Percentiles rank a stretch among this genome's conserved stretches.
Evolutionary conservation across 2,113 vertebrate species (phyloP).

Genomic region (Corvus hawaiiensis): DNA sequence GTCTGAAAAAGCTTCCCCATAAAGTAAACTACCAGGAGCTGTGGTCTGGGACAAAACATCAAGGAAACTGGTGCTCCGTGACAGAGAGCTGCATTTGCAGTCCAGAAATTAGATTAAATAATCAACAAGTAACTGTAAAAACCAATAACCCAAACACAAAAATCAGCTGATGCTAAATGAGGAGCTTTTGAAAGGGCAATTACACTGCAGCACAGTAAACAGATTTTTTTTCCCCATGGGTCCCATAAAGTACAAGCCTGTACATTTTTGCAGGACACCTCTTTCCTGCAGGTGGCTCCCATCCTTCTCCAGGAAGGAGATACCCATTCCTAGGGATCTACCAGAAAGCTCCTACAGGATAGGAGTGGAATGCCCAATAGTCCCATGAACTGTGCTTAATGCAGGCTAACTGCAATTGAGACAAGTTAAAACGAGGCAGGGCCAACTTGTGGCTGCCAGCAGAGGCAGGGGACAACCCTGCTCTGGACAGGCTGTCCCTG

Average conservation of each 20-base stretch:
- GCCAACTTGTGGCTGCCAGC: neutral
- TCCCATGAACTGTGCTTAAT: neutral
- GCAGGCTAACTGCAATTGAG: neutral
- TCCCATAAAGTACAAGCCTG: neutral
- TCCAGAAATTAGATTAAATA: neutral
- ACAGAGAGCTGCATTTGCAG: accelerated
- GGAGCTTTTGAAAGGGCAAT: neutral
- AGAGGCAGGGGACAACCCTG: neutral
- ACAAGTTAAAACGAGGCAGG: neutral
- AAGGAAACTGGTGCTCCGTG: accelerated
- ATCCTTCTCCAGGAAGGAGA: neutral
- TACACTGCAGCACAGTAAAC: neutral
- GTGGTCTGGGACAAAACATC: neutral
- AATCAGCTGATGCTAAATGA: neutral
- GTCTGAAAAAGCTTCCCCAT: constrained; percentile 4
- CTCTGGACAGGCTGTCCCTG: neutral
- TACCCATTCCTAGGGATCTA: neutral
- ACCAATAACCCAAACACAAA: neutral
- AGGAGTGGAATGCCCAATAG: neutral
- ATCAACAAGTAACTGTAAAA: neutral
- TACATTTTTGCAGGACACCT: neutral
- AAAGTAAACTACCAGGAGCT: constrained; percentile 27
- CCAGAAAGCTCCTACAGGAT: neutral
- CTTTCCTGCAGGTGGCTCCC: neutral
- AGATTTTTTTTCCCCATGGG: neutral